Evolutionary conservation across 2,113 vertebrate species (phyloP), one percentile per base, ranked within the genome.

Genomic region (Ardeotis arabs): DNA sequence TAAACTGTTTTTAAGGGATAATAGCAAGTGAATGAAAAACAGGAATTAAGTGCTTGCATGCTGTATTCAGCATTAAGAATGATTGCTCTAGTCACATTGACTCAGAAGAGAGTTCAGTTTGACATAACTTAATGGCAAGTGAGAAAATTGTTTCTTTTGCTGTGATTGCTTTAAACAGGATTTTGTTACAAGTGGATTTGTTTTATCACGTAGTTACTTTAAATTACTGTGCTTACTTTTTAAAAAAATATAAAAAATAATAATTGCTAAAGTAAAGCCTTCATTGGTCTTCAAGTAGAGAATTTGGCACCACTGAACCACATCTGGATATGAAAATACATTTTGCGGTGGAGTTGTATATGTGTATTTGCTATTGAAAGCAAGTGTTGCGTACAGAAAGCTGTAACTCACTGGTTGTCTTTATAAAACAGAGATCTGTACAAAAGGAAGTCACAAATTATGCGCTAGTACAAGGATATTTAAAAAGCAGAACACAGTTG

Each of bases 221-320:
- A 82, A 91, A 68, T 87, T 91, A 44, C 27, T 75, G 1, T 67
- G 55, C 84, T 73, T 53, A 17, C 14, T 66, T 89, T 79, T 79
- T 73, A 28, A 8, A 3, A 35, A 76, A 93, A 64, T 41, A 72
- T 27, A 72, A 78, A 55, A 72, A 78, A 55, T 83, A 23, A 28
- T 93, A 68, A 80, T 73, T 91, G 44, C 63, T 70, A 74, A 94
- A 93, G 88, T 79, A 83, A 95, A 92, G 35, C 52, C 56, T 87
- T 88, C 18, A 12, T 87, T 77, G 41, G 64, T 66, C 9, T 66
- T 79, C n/a, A n/a, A 33, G 50, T 44, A 60, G 70, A 63, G 82
- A 84, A 77, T 93, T 88, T 95, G 87, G 45, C 64, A 64, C 56
- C 37, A 15, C 68, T 88, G 76, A 90, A 74, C 47, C 37, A 63